Conservation (phyloP, 2,113 vertebrate species). For the Laterallus jamaicensis region DNA sequence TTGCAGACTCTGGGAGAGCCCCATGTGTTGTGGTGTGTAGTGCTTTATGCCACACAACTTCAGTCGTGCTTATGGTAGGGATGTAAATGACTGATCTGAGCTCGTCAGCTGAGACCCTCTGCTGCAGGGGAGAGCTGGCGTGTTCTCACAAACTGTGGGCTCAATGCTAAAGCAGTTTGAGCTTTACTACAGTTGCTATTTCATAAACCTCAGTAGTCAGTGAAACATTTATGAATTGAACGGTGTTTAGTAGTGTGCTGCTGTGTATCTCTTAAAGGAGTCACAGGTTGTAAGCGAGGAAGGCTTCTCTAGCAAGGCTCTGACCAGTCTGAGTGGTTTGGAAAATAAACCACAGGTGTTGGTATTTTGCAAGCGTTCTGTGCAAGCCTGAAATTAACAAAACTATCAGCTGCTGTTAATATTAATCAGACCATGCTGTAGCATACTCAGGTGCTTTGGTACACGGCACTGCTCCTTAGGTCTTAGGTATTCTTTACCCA, state of each 20-base stretch:
- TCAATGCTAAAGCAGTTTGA: not conserved
- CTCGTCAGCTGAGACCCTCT: not conserved
- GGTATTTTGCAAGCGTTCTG: not conserved
- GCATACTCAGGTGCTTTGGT: not conserved
- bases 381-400: not conserved
- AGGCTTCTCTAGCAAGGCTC: not conserved
- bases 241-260: not conserved
- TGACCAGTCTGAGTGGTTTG: not conserved
- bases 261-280: not conserved
- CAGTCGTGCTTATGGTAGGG: not conserved
- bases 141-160: accelerated
- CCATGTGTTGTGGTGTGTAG: not conserved
- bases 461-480: not conserved
- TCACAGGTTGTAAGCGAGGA: not conserved
- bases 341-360: not conserved
- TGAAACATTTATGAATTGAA: not conserved
- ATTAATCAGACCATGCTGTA: not conserved
- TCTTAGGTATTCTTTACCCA: not conserved
- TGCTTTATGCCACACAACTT: not conserved
- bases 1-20: not conserved
- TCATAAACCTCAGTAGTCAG: not conserved
- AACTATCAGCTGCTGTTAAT: not conserved
- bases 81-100: not conserved
- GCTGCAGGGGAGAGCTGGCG: not conserved
- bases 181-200: not conserved